phyloP scores from a whole-genome alignment of 2,797 vertebrate genomes.

The Sebastes trivittatus region DNA sequence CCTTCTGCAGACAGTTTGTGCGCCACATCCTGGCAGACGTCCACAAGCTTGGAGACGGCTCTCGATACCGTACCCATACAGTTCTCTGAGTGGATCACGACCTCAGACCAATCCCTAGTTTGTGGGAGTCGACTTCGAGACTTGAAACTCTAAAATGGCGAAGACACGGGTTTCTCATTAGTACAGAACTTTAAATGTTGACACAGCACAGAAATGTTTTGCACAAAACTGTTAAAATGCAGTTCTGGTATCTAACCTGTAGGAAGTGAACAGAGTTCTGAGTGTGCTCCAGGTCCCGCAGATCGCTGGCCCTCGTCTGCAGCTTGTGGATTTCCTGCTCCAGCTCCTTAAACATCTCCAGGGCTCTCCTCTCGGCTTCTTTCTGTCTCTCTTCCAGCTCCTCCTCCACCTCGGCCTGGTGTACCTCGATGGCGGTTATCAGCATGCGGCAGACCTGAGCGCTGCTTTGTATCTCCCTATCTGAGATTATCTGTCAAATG shows the following conservation, averaged over 20 bases:
- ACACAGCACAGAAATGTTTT: background rate
- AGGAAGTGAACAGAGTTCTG: conserved; percentile 51
- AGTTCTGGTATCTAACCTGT: conserved; percentile 40
- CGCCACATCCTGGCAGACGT: conserved; percentile 33
- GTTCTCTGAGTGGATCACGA: conserved; percentile 33
- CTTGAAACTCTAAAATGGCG: conserved; percentile 43
- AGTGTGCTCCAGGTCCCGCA: conserved; percentile 43
- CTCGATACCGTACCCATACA: conserved; percentile 32
- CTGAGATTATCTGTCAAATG: conserved; percentile 18
- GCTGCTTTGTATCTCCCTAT: conserved; percentile 29
- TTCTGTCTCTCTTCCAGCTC: conserved; percentile 38
- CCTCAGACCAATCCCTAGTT: conserved; percentile 56
- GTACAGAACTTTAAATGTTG: background rate
- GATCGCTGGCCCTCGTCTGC: conserved; percentile 27
- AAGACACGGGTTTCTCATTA: background rate
- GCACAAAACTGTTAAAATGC: background rate
- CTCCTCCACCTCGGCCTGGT: conserved; percentile 3
- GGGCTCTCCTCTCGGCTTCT: conserved; percentile 12
- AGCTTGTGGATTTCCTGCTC: conserved; percentile 48
- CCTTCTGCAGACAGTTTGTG: conserved; percentile 48
- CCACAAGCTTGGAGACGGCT: conserved; percentile 35
- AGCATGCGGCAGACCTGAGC: conserved; percentile 35
- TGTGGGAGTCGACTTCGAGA: conserved; percentile 26
- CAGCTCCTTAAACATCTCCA: conserved; percentile 39
- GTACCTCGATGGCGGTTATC: conserved; percentile 17